Evolutionary conservation across 2,113 vertebrate genomes (phyloP).

Genomic region (Lasiurus borealis): DNA sequence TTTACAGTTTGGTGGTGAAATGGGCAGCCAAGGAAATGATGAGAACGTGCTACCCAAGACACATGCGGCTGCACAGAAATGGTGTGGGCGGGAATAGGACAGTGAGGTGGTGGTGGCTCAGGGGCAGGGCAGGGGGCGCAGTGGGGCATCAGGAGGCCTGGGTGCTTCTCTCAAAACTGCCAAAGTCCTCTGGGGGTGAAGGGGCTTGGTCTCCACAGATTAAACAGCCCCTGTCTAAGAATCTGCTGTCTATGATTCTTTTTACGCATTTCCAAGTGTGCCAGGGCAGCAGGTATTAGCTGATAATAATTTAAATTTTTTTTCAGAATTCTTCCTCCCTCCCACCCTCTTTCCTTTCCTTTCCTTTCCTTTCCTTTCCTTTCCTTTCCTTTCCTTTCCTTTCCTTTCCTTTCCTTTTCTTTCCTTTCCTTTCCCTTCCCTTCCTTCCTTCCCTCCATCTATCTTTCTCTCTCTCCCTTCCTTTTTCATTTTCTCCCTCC

Average conservation of each 20-base stretch:
- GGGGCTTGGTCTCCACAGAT: not conserved
- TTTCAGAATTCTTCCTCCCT: not conserved
- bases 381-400: too few species aligned
- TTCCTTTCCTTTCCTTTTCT: not conserved
- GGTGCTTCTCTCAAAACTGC: not conserved
- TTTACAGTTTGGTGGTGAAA: not conserved
- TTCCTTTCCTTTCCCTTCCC: too few species aligned
- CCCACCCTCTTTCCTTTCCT: fast-evolving
- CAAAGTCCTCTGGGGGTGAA: not conserved
- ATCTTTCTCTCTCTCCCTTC: not conserved
- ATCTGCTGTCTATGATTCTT: not conserved
- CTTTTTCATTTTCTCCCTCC: not conserved
- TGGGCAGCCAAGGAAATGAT: not conserved
- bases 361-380: too few species aligned
- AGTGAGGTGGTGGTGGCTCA: not conserved
- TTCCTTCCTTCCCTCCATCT: not conserved
- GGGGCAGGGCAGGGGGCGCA: too few species aligned
- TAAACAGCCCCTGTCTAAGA: not conserved
- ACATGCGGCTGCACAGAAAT: not conserved
- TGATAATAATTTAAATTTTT: not conserved
- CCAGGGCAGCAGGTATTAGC: not conserved
- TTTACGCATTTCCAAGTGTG: not conserved
- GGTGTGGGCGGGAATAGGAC: not conserved
- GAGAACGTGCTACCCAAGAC: not conserved
- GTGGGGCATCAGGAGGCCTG: too few species aligned